phyloP scores from a whole-genome alignment of 2,113 vertebrate species.

The Tachysurus vachellii region DNA sequence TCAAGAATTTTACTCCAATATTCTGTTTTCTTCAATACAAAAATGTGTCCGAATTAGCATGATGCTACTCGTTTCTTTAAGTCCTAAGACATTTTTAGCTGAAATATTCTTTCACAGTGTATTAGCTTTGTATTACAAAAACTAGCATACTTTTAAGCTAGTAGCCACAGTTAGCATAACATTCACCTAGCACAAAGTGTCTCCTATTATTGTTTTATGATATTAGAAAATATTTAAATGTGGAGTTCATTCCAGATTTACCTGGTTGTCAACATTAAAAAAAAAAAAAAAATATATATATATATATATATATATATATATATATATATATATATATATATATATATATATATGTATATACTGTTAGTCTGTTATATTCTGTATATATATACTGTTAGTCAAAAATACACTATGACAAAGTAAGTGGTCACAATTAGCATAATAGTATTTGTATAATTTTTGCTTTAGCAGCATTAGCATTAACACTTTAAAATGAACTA shows the following conservation, averaged over 20 bases:
- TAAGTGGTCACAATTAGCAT: not conserved
- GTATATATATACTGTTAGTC: not conserved
- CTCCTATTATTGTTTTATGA: not conserved
- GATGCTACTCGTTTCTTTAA: not conserved
- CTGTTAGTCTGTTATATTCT: no score
- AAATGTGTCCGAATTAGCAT: no score
- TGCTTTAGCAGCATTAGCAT: not conserved
- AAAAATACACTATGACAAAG: not conserved
- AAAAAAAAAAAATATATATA: not conserved
- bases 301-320: no score
- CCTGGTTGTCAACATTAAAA: not conserved
- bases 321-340: no score
- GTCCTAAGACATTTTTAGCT: not conserved
- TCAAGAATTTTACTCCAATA: not conserved
- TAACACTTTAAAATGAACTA: no score
- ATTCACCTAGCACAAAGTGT: not conserved
- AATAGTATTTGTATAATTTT: not conserved
- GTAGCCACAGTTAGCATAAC: not conserved
- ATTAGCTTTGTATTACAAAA: not conserved
- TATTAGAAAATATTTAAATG: not conserved
- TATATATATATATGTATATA: no score
- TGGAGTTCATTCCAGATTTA: not conserved
- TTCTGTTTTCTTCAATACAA: no score
- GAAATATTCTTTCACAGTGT: not conserved
- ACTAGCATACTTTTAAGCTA: no score